Evolutionary conservation across 2,888 invertebrate species (phyloP), one percentile per base, ranked within the genome.

Genomic region (Caenorhabditis sulstoni): DNA sequence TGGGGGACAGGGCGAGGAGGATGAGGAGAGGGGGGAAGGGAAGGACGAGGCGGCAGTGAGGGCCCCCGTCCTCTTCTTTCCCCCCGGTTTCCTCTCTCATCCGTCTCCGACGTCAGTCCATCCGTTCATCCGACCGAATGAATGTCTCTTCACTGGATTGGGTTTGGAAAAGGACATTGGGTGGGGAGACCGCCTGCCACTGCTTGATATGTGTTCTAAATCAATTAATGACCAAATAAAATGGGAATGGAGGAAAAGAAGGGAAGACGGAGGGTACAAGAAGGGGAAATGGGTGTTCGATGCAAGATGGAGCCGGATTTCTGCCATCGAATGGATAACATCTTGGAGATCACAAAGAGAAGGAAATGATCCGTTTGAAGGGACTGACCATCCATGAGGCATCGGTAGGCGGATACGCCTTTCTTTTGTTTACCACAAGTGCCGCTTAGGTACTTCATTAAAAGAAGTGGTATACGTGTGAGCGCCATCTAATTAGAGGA

Each of bases 181-280:
- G 50, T 14, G 16, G 22, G 39, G 9, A 23, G 49, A 23, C 49
- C n/a, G 47, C n/a, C 8, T 8, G 18, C 18, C 23, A 47, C 11
- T 29, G 67, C 49, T 67, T 67, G 58, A 57, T 67, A 67, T 67
- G 61, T 44, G 37, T 45, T 57, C 49, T 67, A 57, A 67, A 67
- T 67, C 49, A 58, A 67, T 67, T 58, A 67, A 67, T 58, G 67
- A 67, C 55, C 57, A 67, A 47, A 67, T 20, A 22, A 58, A 44
- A 58, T 58, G 14, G n/a, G 58, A 44, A 57, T 37, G 50, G 22
- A 44, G 1, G 29, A 39, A 39, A 35, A 37, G 35, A 57, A 41
- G 39, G 39, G 57, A 5, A 37, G 55, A n/a, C 37, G 22, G 52
- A 37, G 2, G 7, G 55, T n/a, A n/a, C 16, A 35, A 18, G 39